Evolutionary conservation across 92 coral and sea anemone genomes (phyloP), one percentile per base, ranked within the genome.

Genomic region (Paramuricea clavata): DNA sequence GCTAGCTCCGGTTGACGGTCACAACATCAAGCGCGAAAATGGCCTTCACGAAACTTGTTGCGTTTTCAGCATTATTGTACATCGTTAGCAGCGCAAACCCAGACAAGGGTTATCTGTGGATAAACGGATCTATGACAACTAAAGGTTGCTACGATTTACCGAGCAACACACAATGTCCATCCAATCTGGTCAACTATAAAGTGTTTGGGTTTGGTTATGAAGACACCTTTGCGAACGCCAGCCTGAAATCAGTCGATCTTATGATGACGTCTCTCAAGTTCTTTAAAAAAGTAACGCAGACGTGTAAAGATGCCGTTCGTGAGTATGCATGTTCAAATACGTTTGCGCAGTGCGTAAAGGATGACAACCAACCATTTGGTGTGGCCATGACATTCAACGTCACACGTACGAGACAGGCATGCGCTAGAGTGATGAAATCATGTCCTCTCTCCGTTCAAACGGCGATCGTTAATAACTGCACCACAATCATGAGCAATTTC

Each of bases 321-420:
- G 57, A 61, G 17, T 79, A 79, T 27, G 84, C 56, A 9, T 79
- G 84, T 35, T 57, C 71, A n/a, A 79, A 79, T 57, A 60, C 34
- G 6, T 79, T 79, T 27, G 50, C 72, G 28, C 42, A 11, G 30
- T 79, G 84, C 19, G 43, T 21, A 25, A 42, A 41, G 23, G 52
- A 59, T 6, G 33, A 28, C 36, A 31, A 6, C 31, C 72, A 65
- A 31, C 19, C 36, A 25, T n/a, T 27, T 65, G 72, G 72, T 19
- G 68, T 22, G 44, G 49, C 52, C 25, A 39, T 78, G 30, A 52
- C 60, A 50, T 79, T 31, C 73, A 39, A 79, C 36, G 30, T 60
- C 57, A 39, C 30, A 35, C 26, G 47, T 16, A 79, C 84, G 0
- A 27, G 59, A 41, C 49, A 57, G 47, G 84, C 84, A 15, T 79